These are phyloP conservation scores for Sebastes minor DNA, from an alignment of 2,797 vertebrate genomes.

Conservation along the genomic window DNA sequence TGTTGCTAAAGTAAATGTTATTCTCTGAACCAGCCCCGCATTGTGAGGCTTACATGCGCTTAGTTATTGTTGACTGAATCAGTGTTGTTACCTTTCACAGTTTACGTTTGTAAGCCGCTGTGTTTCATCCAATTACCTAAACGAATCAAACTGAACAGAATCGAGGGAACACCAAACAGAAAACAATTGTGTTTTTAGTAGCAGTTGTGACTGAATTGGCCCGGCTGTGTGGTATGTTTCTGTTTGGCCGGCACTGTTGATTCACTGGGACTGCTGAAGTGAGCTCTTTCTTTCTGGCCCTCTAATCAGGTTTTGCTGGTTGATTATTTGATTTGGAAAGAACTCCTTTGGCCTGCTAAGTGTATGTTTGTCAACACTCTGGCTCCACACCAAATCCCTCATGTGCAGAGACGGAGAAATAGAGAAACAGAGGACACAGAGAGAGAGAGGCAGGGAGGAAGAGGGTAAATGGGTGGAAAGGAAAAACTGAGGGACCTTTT, in stretches of 20 bases:
- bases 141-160: constrained; percentile 8
- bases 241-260: constrained; percentile 43
- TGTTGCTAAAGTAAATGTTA: constrained; percentile 25
- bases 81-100: neutral
- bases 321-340: constrained; percentile 70
- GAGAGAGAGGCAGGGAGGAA: neutral
- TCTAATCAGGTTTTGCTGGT: constrained; percentile 61
- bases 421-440: constrained; percentile 9
- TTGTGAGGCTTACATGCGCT: neutral
- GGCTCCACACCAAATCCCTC: constrained; percentile 33
- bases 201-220: constrained; percentile 29
- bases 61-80: constrained; percentile 13
- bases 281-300: constrained; percentile 45
- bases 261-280: constrained; percentile 47
- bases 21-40: neutral
- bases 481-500: neutral
- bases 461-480: constrained; percentile 2
- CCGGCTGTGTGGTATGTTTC: constrained; percentile 31
- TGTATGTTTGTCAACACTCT: constrained; percentile 62
- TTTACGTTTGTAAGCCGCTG: neutral
- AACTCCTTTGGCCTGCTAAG: constrained; percentile 37
- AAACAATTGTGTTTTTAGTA: constrained; percentile 33
- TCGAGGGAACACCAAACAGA: constrained; percentile 14
- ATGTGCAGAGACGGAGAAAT: constrained; percentile 7
- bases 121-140: neutral